These are phyloP conservation scores for Cataglyphis altisquamis DNA, from an alignment of 2,888 invertebrate genomes.

Conservation along the genomic window DNA sequence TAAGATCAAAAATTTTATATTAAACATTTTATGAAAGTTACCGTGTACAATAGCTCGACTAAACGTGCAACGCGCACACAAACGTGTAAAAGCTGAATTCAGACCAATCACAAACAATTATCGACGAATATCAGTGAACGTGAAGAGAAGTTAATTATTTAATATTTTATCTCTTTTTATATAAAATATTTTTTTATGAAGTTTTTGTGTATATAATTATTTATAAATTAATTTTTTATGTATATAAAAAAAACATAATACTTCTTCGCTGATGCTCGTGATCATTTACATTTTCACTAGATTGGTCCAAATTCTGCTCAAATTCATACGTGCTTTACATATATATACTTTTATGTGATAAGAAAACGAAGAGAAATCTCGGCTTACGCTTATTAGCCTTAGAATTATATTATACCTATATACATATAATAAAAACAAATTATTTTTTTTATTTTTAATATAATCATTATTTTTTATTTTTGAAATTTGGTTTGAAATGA, in stretches of 20 bases:
- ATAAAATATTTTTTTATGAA: background rate
- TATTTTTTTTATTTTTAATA: constrained; percentile 19
- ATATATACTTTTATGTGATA: constrained; percentile 28
- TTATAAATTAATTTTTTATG: background rate
- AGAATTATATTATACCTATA: constrained; percentile 33
- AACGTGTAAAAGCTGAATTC: background rate
- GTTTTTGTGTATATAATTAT: background rate
- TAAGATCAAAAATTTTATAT: constrained; percentile 10
- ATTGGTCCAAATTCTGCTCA: background rate
- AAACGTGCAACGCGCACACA: background rate
- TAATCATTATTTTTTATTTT: background rate
- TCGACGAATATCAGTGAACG: background rate
- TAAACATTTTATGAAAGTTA: constrained; percentile 12
- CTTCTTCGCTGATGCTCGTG: background rate
- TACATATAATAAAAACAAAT: constrained; percentile 2
- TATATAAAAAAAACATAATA: background rate
- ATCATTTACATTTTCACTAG: background rate
- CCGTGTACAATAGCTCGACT: constrained; percentile 1
- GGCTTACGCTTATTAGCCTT: constrained; percentile 74
- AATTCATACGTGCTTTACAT: constrained; percentile 12
- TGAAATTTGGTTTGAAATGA: background rate
- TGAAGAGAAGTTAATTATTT: background rate
- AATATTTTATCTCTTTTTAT: background rate
- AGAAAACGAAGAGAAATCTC: constrained; percentile 45
- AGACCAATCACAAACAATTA: background rate